phyloP scores from a whole-genome alignment of 2,888 invertebrate species.

The Cheilosia urbana region DNA sequence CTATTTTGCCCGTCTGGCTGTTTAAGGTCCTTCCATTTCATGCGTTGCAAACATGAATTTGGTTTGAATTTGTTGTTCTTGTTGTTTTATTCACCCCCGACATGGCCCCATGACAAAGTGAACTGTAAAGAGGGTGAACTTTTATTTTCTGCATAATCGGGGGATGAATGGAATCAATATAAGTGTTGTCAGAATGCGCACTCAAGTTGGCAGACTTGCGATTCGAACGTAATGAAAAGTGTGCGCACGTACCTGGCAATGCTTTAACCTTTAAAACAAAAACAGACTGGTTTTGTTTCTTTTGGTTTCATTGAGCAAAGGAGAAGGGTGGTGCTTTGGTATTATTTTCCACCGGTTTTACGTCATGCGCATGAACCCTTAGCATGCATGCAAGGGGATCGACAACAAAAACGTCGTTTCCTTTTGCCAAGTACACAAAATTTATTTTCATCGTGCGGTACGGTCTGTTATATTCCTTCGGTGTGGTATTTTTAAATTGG shows the following conservation, averaged over 20 bases:
- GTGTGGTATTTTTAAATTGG: slow-evolving; percentile 38
- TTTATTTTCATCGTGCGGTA: slow-evolving; percentile 45
- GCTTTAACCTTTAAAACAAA: slow-evolving; percentile 45
- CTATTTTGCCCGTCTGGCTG: slow-evolving; percentile 39
- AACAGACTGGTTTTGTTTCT: slow-evolving; percentile 24
- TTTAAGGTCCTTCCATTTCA: slow-evolving; percentile 33
- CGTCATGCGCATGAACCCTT: slow-evolving; percentile 49
- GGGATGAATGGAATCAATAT: slow-evolving; percentile 61
- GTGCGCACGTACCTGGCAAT: slow-evolving; percentile 38
- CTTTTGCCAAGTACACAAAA: slow-evolving; percentile 58
- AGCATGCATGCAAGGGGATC: slow-evolving; percentile 21
- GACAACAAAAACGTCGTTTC: slow-evolving; percentile 55
- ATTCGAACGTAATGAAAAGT: neutral
- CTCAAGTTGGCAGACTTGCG: neutral
- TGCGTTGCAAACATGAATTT: slow-evolving; percentile 36
- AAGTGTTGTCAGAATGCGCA: slow-evolving; percentile 46
- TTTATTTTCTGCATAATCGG: slow-evolving; percentile 37
- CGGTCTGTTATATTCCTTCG: slow-evolving; percentile 18
- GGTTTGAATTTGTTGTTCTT: neutral
- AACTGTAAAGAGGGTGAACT: slow-evolving; percentile 24
- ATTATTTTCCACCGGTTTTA: neutral
- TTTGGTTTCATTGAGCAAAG: slow-evolving; percentile 8
- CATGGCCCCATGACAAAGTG: slow-evolving; percentile 20
- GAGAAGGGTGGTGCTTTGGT: slow-evolving; percentile 29
- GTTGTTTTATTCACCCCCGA: slow-evolving; percentile 18